A percentile compares a stretch with the other conserved stretches of the same genome.
These are phyloP conservation scores for Ephestia elutella DNA, from an alignment of 1,140 invertebrate genomes.

Conservation along the genomic window DNA sequence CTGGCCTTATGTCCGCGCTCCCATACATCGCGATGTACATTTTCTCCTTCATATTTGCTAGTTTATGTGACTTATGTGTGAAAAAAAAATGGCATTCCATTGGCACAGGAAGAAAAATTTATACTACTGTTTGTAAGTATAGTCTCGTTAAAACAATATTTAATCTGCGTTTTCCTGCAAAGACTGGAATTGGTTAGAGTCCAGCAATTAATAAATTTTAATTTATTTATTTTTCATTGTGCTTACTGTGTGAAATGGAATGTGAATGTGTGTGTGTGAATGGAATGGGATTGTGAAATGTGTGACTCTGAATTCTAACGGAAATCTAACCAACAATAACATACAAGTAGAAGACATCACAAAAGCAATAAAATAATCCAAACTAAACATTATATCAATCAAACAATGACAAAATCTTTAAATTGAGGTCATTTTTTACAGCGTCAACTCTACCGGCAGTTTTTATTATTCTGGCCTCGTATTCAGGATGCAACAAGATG, in stretches of 20 bases:
- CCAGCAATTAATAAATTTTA: too few species aligned
- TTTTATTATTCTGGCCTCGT: slow-evolving; percentile 86
- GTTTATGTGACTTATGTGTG: slow-evolving; percentile 79
- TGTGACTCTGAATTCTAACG: too few species aligned
- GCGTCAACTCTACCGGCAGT: slow-evolving; percentile 82
- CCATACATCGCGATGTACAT: slow-evolving; percentile 85
- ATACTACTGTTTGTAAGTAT: slow-evolving; percentile 80
- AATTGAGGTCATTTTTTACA: slow-evolving; percentile 51
- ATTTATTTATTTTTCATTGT: too few species aligned
- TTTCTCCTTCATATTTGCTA: slow-evolving; percentile 77
- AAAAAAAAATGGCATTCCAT: slow-evolving; percentile 75
- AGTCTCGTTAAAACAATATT: too few species aligned
- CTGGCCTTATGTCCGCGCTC: slow-evolving; percentile 81
- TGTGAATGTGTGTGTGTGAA: too few species aligned
- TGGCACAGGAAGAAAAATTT: slow-evolving; percentile 80
- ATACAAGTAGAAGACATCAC: too few species aligned
- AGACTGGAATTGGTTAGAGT: too few species aligned
- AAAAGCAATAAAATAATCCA: too few species aligned
- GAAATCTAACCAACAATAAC: too few species aligned
- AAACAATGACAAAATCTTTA: background rate
- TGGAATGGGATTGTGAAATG: too few species aligned
- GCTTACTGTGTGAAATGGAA: too few species aligned
- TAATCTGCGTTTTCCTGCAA: too few species aligned
- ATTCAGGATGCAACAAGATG: slow-evolving; percentile 82
- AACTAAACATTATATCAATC: background rate